Conservation (phyloP, 2,113 vertebrate species). For the Gorsachius goisagi region DNA sequence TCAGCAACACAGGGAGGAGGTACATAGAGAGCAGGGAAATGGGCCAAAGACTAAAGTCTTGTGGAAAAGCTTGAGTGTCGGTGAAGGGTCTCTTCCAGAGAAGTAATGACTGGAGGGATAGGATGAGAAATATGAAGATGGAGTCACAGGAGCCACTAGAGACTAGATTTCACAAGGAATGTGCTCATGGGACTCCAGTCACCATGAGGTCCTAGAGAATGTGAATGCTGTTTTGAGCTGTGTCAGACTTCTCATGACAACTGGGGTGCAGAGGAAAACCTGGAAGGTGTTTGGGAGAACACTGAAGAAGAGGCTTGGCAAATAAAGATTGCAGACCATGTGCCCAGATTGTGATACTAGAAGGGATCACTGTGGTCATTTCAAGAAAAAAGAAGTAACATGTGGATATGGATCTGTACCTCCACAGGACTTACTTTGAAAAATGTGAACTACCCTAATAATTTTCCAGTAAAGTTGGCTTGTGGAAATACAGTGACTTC, state of each 20-base stretch:
- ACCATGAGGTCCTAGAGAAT: neutral
- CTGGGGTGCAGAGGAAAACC: neutral
- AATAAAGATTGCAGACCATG: neutral
- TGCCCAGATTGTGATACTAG: neutral
- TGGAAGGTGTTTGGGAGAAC: neutral
- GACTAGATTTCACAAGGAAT: neutral
- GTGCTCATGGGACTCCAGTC: neutral
- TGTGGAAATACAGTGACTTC: neutral
- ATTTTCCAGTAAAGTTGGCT: neutral
- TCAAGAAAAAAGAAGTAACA: neutral
- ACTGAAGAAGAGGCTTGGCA: neutral
- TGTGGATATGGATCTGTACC: neutral
- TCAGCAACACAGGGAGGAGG: neutral
- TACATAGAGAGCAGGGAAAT: neutral
- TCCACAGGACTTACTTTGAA: neutral
- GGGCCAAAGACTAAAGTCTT: neutral
- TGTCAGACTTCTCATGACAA: neutral
- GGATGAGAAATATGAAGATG: neutral
- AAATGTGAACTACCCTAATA: neutral
- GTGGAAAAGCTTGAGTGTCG: neutral
- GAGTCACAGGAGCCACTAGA: neutral
- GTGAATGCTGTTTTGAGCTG: neutral
- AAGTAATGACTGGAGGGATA: neutral
- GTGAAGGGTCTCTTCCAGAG: neutral
- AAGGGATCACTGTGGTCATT: neutral